Evolutionary conservation across 2,797 vertebrate species (phyloP), one percentile per base, ranked within the genome.

Genomic region (Anguilla megastoma): DNA sequence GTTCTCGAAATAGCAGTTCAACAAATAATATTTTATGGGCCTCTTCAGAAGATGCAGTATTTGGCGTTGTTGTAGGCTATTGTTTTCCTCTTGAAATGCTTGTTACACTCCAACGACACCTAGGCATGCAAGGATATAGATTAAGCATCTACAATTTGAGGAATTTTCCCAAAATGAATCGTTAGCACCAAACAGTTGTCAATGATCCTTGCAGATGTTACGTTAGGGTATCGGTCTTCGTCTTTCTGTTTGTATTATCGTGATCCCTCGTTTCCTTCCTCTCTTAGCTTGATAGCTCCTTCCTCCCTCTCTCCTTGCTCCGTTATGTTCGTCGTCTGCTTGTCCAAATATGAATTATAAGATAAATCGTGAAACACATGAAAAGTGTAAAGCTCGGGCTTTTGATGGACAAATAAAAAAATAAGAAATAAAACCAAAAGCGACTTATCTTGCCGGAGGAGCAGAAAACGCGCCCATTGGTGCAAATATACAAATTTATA

Each of bases 361-460:
- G 91, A 87, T 91, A 96, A 87, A 94, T 86, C 10, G 92, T 92
- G 84, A 96, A 95, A 84, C 94, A 95, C 0, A 95, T 0, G 56
- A 95, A 93, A 0, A 96, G 93, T 41, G 94, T 89, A 2, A 93
- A 88, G 92, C 94, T 96, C 21, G 95, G 95, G 82, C 93, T 91
- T 94, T 95, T 95, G 30, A 91, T 89, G 12, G 95, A 66, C 36
- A 96, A 91, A 88, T 95, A 95, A 30, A 96, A 33, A 87, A 96
- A 96, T 86, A 96, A 50, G 36, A 91, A 95, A 93, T 96, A 96
- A 85, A 96, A 93, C 1, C 94, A 94, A 84, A 95, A 96, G 0
- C 95, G 94, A 87, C 93, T 95, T 94, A 96, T 96, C 63, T 85
- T 89, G 84, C 80, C 87, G 89, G 87, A 86, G 86, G 48, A 86